A percentile compares a stretch with the other conserved stretches of the same genome.
Evolutionary conservation across 1,140 invertebrate species (phyloP).

Genomic region (Zaprionus nigranus): DNA sequence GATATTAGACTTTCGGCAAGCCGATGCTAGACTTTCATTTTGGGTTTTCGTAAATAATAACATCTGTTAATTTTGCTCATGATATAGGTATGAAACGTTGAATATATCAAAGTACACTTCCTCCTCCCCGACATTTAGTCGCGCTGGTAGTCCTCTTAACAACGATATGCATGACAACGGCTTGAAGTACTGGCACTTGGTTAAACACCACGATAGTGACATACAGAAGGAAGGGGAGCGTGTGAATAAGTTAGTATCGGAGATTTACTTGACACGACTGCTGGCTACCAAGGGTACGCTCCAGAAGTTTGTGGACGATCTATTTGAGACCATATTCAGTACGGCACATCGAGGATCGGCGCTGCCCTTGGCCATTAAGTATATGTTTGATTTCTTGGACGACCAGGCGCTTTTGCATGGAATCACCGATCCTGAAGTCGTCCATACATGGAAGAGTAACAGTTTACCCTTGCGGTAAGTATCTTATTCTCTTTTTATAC

Average conservation of each 20-base stretch:
- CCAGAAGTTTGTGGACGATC: conserved; percentile 99
- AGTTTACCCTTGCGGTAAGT: conserved; percentile 88
- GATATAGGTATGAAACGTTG: conserved; percentile 91
- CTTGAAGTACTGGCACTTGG: conserved; percentile 95
- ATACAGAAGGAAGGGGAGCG: conserved; percentile 97
- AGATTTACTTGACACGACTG: conserved; percentile 99
- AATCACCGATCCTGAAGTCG: conserved; percentile 98
- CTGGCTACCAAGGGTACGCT: conserved; percentile 99
- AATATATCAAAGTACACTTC: conserved; percentile 96
- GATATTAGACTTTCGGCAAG: no score
- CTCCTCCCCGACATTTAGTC: conserved; percentile 93
- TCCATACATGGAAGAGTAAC: conserved; percentile 99
- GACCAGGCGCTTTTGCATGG: conserved; percentile 98
- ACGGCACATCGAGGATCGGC: conserved; percentile 97
- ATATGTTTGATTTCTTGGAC: conserved; percentile 99
- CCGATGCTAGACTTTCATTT: neutral
- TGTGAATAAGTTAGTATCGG: conserved; percentile 99
- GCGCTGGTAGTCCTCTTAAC: conserved; percentile 96
- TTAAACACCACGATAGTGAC: conserved; percentile 97
- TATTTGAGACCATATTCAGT: conserved; percentile 99
- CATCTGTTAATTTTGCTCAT: neutral
- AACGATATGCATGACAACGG: conserved; percentile 94
- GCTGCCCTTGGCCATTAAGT: conserved; percentile 98
- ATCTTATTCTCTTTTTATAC: neutral
- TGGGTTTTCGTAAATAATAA: neutral